phyloP scores from a whole-genome alignment of 1,140 invertebrate species.

The Pomacea maculata region DNA sequence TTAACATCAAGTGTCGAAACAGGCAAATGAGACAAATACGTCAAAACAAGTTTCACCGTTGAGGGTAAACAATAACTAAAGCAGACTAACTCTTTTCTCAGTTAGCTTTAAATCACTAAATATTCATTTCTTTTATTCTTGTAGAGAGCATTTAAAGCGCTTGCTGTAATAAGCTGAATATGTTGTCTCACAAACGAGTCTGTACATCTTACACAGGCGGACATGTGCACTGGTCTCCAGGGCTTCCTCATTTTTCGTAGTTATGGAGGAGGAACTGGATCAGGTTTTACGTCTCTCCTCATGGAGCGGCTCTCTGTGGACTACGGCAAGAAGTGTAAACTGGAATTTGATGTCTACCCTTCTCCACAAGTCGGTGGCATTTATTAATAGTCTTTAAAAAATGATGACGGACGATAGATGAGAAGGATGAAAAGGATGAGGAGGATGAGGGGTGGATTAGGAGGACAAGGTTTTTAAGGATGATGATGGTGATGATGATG shows the following conservation, averaged over 20 bases:
- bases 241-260: constrained; percentile 71
- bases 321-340: constrained; percentile 88
- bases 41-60: too few relatives aligned
- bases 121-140: too few relatives aligned
- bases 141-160: too few relatives aligned
- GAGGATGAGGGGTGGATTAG: too few relatives aligned
- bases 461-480: too few relatives aligned
- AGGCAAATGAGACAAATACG: too few relatives aligned
- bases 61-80: too few relatives aligned
- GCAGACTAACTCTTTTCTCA: too few relatives aligned
- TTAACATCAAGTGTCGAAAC: too few relatives aligned
- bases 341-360: constrained; percentile 66
- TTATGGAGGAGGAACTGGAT: constrained; percentile 77
- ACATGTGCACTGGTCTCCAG: constrained; percentile 82
- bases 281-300: constrained; percentile 85
- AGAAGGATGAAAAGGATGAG: background rate
- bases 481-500: too few relatives aligned
- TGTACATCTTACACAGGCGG: constrained; percentile 65
- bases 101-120: too few relatives aligned
- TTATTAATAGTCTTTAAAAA: background rate
- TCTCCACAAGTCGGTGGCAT: constrained; percentile 55
- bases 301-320: constrained; percentile 89
- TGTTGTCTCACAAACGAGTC: background rate
- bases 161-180: too few relatives aligned
- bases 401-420: background rate